Conservation (phyloP, 2,113 vertebrate species). For the Balaenoptera acutorostrata region DNA sequence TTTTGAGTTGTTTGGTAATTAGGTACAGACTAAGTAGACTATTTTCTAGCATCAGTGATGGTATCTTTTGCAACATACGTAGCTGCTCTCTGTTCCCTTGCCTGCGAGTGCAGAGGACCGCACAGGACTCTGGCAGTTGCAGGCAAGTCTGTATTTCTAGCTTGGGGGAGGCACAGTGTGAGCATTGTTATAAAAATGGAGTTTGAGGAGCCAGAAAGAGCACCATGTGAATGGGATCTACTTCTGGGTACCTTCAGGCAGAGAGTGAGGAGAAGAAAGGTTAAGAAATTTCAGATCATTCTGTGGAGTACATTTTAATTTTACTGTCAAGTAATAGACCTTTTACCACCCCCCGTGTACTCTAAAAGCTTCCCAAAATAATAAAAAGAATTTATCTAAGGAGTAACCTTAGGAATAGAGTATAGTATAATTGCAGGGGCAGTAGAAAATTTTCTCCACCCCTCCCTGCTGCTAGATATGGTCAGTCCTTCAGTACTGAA, state of each 20-base stretch:
- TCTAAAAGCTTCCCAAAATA: neutral
- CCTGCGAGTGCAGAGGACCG: neutral
- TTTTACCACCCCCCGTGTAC: neutral
- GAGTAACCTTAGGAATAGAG: neutral
- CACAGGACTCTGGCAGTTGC: neutral
- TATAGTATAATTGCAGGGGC: neutral
- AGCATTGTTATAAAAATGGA: neutral
- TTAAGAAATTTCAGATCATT: neutral
- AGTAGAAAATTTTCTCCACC: neutral
- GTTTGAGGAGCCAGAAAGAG: neutral
- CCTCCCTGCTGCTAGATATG: neutral
- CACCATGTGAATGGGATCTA: neutral
- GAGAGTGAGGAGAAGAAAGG: neutral
- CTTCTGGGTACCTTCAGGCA: neutral
- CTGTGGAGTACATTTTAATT: neutral
- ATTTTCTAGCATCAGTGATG: neutral
- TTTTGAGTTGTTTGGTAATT: neutral
- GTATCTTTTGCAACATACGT: neutral
- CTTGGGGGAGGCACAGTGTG: neutral
- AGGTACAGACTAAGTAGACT: neutral
- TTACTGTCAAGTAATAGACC: neutral
- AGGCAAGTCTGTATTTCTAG: neutral
- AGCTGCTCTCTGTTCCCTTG: neutral
- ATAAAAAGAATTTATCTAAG: neutral
- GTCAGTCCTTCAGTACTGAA: neutral